phyloP scores from a whole-genome alignment of 1,140 invertebrate species.

The Panagrolaimus sp. region DNA sequence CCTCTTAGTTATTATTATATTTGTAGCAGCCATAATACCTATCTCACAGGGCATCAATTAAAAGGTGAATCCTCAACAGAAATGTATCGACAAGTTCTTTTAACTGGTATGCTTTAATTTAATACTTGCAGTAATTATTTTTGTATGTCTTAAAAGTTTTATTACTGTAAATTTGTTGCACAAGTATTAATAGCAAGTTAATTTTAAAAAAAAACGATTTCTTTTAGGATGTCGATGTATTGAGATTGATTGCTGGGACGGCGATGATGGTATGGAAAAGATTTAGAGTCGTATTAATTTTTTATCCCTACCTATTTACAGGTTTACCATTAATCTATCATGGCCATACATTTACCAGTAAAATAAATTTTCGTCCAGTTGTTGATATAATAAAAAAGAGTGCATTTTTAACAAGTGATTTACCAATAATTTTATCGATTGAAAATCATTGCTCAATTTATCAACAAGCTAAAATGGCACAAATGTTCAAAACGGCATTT shows the following conservation, averaged over 20 bases:
- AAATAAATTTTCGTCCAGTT: slow-evolving; percentile 77
- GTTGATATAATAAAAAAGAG: slow-evolving; percentile 84
- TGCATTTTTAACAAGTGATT: slow-evolving; percentile 81
- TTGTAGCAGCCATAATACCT: slow-evolving; percentile 91
- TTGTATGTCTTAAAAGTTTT: too few relatives aligned
- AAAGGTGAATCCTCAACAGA: slow-evolving; percentile 79
- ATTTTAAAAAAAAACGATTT: too few relatives aligned
- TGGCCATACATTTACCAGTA: slow-evolving; percentile 83
- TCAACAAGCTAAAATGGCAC: slow-evolving; percentile 87
- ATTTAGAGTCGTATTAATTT: too few relatives aligned
- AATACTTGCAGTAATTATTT: too few relatives aligned
- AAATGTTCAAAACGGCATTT: slow-evolving; percentile 83
- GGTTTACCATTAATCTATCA: slow-evolving; percentile 77
- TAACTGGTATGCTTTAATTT: neutral
- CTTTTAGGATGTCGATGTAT: slow-evolving; percentile 60
- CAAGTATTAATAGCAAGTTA: too few relatives aligned
- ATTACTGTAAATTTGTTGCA: too few relatives aligned
- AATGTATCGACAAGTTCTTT: slow-evolving; percentile 77
- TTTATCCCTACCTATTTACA: too few relatives aligned
- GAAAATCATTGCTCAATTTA: slow-evolving; percentile 90
- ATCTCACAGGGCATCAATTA: slow-evolving; percentile 88
- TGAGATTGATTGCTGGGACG: slow-evolving; percentile 61
- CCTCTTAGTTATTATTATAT: slow-evolving; percentile 90
- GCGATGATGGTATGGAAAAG: slow-evolving; percentile 68
- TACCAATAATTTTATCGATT: slow-evolving; percentile 78